Conservation (phyloP, 2,888 invertebrate genomes). For the Poecilus cupreus region DNA sequence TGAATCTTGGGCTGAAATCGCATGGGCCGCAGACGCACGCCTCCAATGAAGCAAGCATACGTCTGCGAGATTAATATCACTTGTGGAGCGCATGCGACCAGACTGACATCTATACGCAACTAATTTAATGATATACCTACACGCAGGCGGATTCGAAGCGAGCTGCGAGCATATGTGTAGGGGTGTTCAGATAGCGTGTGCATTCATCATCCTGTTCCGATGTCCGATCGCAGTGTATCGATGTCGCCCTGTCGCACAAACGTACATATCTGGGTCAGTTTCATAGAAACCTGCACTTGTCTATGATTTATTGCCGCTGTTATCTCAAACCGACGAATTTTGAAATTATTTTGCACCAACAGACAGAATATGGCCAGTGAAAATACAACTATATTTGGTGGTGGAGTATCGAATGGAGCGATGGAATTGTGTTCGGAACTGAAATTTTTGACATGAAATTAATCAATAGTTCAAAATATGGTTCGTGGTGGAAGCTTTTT, state of each 20-base stretch:
- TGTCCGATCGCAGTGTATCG: slow-evolving; percentile 40
- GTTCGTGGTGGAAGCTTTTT: not conserved
- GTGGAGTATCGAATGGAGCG: too few species aligned
- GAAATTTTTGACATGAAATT: too few species aligned
- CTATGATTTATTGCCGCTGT: slow-evolving; percentile 28
- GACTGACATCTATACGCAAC: not conserved
- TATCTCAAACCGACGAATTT: slow-evolving; percentile 35
- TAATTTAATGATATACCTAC: slow-evolving; percentile 51
- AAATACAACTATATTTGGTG: slow-evolving; percentile 10
- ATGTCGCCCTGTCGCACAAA: slow-evolving; percentile 29
- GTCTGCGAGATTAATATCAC: slow-evolving; percentile 29
- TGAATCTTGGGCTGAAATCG: not conserved
- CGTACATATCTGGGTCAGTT: slow-evolving; percentile 3
- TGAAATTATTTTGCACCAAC: slow-evolving; percentile 26
- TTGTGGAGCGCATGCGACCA: slow-evolving; percentile 8
- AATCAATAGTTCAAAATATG: not conserved
- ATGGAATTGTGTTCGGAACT: too few species aligned
- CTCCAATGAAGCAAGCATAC: not conserved
- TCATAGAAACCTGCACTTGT: slow-evolving; percentile 31
- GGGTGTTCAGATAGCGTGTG: slow-evolving; percentile 23
- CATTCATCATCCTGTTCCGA: slow-evolving; percentile 52
- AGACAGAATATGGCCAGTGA: not conserved
- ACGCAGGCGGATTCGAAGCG: not conserved
- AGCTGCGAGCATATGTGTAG: slow-evolving; percentile 25
- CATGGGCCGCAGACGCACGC: not conserved